Evolutionary conservation across 1,140 invertebrate genomes (phyloP).

Genomic region (Musca vetustissima): DNA sequence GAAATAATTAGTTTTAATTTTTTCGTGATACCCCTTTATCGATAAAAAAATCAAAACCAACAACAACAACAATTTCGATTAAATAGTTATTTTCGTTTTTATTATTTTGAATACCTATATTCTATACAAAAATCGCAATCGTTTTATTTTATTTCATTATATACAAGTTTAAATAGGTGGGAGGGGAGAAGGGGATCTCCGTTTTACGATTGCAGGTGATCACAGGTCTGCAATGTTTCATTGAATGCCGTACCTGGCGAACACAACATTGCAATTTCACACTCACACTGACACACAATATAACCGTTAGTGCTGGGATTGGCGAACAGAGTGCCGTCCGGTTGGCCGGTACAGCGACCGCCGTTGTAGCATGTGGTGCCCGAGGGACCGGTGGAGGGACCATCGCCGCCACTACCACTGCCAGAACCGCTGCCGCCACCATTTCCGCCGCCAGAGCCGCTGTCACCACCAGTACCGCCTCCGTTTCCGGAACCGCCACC

Average conservation of each 20-base stretch:
- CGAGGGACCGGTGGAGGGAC: constrained; percentile 20
- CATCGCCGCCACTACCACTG: background rate
- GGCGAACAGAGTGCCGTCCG: constrained; percentile 18
- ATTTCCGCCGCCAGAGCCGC: background rate
- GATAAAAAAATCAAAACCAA: too few species aligned
- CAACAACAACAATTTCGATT: too few species aligned
- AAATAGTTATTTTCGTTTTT: too few species aligned
- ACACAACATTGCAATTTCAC: constrained; percentile 30
- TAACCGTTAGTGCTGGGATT: background rate
- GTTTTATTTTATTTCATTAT: too few species aligned
- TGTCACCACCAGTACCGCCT: too few species aligned
- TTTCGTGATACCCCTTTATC: too few species aligned
- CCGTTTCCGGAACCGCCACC: too few species aligned
- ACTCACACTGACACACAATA: constrained; percentile 28
- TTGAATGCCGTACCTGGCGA: constrained; percentile 39
- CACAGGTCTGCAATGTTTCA: constrained; percentile 34
- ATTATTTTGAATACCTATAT: too few species aligned
- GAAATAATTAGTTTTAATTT: too few species aligned
- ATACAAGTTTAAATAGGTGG: too few species aligned
- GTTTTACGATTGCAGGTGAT: constrained; percentile 27
- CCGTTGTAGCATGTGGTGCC: constrained; percentile 19
- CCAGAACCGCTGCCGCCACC: background rate
- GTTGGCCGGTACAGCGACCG: constrained; percentile 13
- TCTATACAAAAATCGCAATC: too few species aligned
- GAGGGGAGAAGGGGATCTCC: too few species aligned